These are phyloP conservation scores for Gavialis gangeticus DNA, from an alignment of 2,113 vertebrate species.

Conservation along the genomic window DNA sequence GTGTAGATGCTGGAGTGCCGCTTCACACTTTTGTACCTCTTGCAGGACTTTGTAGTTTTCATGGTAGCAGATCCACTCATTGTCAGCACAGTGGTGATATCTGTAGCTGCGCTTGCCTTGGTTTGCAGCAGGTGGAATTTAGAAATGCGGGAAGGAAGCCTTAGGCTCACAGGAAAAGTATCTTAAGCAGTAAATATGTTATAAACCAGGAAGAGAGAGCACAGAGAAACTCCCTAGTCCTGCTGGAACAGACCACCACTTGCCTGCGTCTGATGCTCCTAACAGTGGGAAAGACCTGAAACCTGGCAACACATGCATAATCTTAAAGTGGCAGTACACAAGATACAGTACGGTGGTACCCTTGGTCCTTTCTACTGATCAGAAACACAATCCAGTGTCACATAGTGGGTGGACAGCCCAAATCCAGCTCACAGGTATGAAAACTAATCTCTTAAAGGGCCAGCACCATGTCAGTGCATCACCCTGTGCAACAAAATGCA, in stretches of 20 bases:
- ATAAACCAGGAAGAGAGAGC: slow-evolving; percentile 3
- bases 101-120: background rate
- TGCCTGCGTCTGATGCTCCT: slow-evolving; percentile 5
- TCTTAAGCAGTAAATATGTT: background rate
- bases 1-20: slow-evolving; percentile 85
- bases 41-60: slow-evolving; percentile 79
- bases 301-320: slow-evolving; percentile 12
- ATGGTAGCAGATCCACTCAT: slow-evolving; percentile 51
- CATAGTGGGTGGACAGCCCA: background rate
- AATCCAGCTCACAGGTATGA: fast-evolving
- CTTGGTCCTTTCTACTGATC: fast-evolving
- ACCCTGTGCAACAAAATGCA: fast-evolving
- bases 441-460: fast-evolving
- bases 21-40: slow-evolving; percentile 83
- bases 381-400: background rate
- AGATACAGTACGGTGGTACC: background rate
- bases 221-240: background rate
- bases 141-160: background rate
- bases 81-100: slow-evolving; percentile 69
- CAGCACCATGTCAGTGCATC: fast-evolving
- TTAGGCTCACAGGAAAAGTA: background rate
- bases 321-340: slow-evolving; percentile 39
- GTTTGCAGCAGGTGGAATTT: background rate
- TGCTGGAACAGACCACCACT: background rate
- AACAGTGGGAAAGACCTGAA: background rate